Conservation (phyloP, 1,140 invertebrate genomes). For the Scaptodrosophila lebanonensis region DNA sequence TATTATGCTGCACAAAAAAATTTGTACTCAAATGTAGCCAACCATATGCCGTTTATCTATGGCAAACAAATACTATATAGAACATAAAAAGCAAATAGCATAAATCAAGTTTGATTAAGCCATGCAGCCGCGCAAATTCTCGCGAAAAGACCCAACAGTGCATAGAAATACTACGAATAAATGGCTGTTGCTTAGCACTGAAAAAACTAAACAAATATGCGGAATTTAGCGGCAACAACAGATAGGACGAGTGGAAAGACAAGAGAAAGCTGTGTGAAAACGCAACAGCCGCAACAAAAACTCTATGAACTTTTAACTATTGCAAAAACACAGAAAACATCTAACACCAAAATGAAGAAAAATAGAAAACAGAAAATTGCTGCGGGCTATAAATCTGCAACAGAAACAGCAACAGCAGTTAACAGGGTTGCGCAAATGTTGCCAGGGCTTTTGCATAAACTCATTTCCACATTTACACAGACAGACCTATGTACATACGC, state of each 20-base stretch:
- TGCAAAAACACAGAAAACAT: slow-evolving; percentile 47
- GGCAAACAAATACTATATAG: too few relatives aligned
- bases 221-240: background rate
- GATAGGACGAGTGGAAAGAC: slow-evolving; percentile 4
- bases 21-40: too few relatives aligned
- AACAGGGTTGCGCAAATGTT: slow-evolving; percentile 16
- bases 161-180: slow-evolving; percentile 42
- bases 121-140: slow-evolving; percentile 31
- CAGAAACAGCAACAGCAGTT: background rate
- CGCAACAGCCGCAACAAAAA: slow-evolving; percentile 67
- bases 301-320: slow-evolving; percentile 68
- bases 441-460: slow-evolving; percentile 48
- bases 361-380: slow-evolving; percentile 53
- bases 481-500: slow-evolving; percentile 24
- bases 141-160: slow-evolving; percentile 55
- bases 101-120: too few relatives aligned
- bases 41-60: too few relatives aligned
- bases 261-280: slow-evolving; percentile 57
- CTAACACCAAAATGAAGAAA: slow-evolving; percentile 29
- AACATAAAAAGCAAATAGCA: slow-evolving; percentile 15
- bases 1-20: too few relatives aligned
- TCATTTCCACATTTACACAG: slow-evolving; percentile 35
- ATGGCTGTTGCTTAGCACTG: too few relatives aligned
- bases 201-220: slow-evolving; percentile 34
- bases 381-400: slow-evolving; percentile 67